Conservation (phyloP, 35 echinoderm and acorn worm genomes). For the Chiridota heheva region DNA sequence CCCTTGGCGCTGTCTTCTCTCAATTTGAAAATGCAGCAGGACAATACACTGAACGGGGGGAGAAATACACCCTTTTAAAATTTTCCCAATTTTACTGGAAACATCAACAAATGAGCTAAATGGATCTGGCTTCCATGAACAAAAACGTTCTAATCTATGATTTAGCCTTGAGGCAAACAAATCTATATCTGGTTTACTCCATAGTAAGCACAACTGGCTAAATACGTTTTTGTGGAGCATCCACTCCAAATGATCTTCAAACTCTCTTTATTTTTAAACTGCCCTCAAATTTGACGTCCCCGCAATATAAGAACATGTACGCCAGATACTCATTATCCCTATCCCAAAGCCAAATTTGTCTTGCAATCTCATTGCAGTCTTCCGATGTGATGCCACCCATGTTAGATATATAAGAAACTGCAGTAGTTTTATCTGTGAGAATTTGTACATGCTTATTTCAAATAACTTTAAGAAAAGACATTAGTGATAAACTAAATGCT, state of each 20-base stretch:
- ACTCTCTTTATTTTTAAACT: not conserved
- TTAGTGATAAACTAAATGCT: not conserved
- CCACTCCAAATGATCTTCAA: not conserved
- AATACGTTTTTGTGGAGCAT: not conserved
- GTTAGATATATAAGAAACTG: slow-evolving; percentile 22
- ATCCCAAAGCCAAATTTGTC: not conserved
- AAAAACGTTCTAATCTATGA: not conserved
- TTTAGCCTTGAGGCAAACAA: not conserved
- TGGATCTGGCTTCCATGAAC: not conserved
- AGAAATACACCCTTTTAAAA: too few species aligned
- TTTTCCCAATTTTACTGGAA: too few species aligned
- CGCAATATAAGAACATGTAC: not conserved
- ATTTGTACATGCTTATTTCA: not conserved
- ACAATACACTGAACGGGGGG: too few species aligned
- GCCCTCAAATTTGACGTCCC: not conserved
- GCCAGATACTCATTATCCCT: not conserved
- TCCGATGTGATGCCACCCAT: slow-evolving; percentile 1
- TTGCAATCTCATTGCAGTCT: not conserved
- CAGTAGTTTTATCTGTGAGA: slow-evolving; percentile 28
- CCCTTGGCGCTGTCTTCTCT: too few species aligned
- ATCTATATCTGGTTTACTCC: not conserved
- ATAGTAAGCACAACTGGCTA: not conserved
- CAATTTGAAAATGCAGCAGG: too few species aligned
- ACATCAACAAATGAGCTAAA: not conserved
- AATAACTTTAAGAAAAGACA: not conserved